A percentile compares a stretch with the other conserved stretches of the same genome.
Conservation (phyloP, 2,888 invertebrate genomes). For the Anthoptus insignis region DNA sequence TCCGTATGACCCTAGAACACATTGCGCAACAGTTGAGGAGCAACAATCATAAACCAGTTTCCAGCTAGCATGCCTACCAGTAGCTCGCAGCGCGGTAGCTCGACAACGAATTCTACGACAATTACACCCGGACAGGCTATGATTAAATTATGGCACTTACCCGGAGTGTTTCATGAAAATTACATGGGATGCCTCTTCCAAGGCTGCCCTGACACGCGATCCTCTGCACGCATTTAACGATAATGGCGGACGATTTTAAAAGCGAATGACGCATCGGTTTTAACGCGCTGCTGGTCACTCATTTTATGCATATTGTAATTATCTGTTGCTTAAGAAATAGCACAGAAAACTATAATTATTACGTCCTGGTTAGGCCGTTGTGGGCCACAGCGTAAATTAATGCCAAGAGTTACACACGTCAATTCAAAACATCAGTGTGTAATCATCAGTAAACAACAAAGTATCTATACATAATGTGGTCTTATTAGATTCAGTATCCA, state of each 20-base stretch:
- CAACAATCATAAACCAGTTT: conserved; percentile 59
- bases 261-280: conserved; percentile 83
- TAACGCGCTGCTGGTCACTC: conserved; percentile 72
- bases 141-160: conserved; percentile 86
- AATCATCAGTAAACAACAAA: neutral
- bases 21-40: conserved; percentile 53
- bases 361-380: conserved; percentile 37
- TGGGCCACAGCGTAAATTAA: conserved; percentile 24
- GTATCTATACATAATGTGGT: too few species aligned
- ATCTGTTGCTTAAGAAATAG: conserved; percentile 56
- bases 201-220: conserved; percentile 83
- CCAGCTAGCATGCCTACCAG: conserved; percentile 57
- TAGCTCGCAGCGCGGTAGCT: conserved; percentile 68
- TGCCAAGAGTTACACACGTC: conserved; percentile 30
- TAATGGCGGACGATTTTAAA: conserved; percentile 72
- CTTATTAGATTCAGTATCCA: too few species aligned
- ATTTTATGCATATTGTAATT: conserved; percentile 66
- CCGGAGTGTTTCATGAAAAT: conserved; percentile 85
- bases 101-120: conserved; percentile 79
- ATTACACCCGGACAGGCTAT: conserved; percentile 81
- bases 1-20: conserved; percentile 33
- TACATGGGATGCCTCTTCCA: conserved; percentile 83
- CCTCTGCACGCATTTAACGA: conserved; percentile 74
- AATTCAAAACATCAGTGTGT: neutral
- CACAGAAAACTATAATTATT: conserved; percentile 53